Evolutionary conservation across 2,888 invertebrate genomes (phyloP).

Genomic region (Orthosia incerta): DNA sequence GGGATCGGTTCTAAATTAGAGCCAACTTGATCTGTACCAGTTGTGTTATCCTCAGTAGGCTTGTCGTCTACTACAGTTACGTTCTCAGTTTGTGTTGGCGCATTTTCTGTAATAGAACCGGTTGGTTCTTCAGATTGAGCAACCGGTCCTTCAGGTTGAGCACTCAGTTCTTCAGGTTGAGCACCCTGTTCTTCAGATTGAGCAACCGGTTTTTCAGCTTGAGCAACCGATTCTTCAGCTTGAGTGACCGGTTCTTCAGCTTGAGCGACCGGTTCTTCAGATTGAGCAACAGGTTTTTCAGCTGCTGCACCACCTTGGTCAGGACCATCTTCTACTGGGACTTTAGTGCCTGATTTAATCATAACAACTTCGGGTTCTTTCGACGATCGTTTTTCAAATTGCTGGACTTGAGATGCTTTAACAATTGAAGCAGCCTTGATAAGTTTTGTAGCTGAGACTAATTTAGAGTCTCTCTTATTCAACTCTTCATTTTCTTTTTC

Average conservation of each 20-base stretch:
- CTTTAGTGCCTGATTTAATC: background rate
- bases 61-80: background rate
- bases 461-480: constrained; percentile 15
- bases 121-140: background rate
- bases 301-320: background rate
- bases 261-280: background rate
- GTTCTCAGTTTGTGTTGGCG: background rate
- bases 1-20: background rate
- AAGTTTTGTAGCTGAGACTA: background rate
- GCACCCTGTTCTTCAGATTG: background rate
- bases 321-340: background rate
- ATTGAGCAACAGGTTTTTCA: background rate
- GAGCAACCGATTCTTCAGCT: background rate
- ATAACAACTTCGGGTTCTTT: background rate
- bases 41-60: background rate
- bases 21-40: background rate
- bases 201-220: background rate
- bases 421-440: background rate
- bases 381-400: background rate
- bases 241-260: background rate
- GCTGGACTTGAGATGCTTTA: constrained; percentile 6
- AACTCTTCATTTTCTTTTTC: constrained; percentile 18
- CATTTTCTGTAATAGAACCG: too few relatives aligned
- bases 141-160: background rate
- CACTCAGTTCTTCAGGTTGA: background rate